Evolutionary conservation across 1,140 invertebrate species (phyloP), one percentile per base, ranked within the genome.

Genomic region (Teleogryllus occipitalis): DNA sequence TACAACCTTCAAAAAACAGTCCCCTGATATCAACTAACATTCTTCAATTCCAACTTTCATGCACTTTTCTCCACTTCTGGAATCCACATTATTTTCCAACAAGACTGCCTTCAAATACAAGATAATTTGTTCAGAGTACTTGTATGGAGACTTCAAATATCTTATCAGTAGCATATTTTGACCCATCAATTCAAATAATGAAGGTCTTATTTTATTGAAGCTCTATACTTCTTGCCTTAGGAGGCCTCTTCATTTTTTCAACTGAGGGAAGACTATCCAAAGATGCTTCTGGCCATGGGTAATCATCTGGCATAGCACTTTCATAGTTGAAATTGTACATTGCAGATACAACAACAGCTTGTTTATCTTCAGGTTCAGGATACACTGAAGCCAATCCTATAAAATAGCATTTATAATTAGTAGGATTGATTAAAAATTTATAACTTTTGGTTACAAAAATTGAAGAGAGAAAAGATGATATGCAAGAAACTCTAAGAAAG

Each of bases 361-460:
- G 85, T 83, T 94, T 91, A 84, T 96, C 90, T 81, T 91, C 89
- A 80, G 95, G 95, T 86, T 96, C 92, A 0, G 95, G 95, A 85
- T 96, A 96, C 49, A 93, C 91, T 47, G 94, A 94, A 10, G 95
- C 94, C 81, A 95, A 88, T 83, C 93, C 94, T 94, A 85, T n/a
- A 87, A 84, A 39, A 39, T 39, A 2, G 27, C 1, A 39, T 39
- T 5, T 5, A 39, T 5, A 39, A 2, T 39, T 39, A 39, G 5
- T 5, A 39, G 27, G 27, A 39, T 39, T 39, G 27, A 5, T 39
- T 39, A 39, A 39, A 39, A 39, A 39, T 39, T 39, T 39, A 2
- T 39, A 2, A 39, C 27, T 2, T 39, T 39, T 39, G 27, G 5
- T 39, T 2, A 39, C 27, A 39, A 39, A 39, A 39, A 39, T 39